Conservation (phyloP, 2,888 invertebrate species). For the Zelleria hepariella region DNA sequence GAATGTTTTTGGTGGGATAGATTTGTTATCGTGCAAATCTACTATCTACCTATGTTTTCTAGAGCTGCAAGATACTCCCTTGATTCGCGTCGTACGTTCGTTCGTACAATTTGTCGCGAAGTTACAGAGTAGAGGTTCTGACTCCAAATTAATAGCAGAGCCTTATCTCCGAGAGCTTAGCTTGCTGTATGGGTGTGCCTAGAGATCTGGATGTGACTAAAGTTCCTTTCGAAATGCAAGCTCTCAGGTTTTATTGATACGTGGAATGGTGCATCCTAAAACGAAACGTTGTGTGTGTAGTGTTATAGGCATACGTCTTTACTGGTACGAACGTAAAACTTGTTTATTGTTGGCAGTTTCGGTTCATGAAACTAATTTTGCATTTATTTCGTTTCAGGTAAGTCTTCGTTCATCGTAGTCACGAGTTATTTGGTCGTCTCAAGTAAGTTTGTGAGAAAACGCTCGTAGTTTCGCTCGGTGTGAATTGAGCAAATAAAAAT, state of each 20-base stretch:
- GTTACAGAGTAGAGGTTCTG: slow-evolving; percentile 13
- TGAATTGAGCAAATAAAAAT: background rate
- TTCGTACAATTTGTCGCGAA: background rate
- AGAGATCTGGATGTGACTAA: background rate
- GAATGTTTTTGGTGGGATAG: no score
- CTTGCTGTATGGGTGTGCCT: background rate
- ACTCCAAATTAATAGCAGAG: slow-evolving; percentile 46
- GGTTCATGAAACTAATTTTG: background rate
- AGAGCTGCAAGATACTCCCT: no score
- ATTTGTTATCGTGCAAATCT: no score
- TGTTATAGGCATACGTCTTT: no score
- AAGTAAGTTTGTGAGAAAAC: background rate
- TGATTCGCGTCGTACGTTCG: background rate
- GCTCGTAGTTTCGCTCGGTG: background rate
- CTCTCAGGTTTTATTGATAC: background rate
- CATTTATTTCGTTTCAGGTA: slow-evolving; percentile 21
- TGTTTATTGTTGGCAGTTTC: background rate
- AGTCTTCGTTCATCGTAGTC: slow-evolving; percentile 11
- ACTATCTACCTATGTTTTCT: no score
- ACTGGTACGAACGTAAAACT: background rate
- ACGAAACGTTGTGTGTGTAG: background rate
- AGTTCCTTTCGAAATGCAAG: background rate
- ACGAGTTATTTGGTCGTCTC: background rate
- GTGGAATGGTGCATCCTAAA: background rate
- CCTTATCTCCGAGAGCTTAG: background rate